Evolutionary conservation across 2,113 vertebrate species (phyloP).

Genomic region (Acanthisitta chloris): DNA sequence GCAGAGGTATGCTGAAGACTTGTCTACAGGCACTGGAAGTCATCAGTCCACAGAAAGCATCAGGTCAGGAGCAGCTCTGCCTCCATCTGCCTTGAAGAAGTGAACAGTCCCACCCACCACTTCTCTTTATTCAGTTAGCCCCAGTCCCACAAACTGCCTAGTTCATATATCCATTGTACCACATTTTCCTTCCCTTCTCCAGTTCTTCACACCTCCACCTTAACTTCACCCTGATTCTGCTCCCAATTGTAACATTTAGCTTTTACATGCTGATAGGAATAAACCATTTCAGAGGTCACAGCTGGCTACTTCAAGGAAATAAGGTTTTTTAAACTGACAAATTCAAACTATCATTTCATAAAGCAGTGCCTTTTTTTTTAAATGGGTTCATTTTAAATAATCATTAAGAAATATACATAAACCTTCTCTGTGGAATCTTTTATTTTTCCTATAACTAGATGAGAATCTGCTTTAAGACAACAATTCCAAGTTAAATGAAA

Average conservation of each 20-base stretch:
- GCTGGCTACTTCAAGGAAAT: not conserved
- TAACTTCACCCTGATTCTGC: not conserved
- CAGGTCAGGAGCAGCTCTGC: not conserved
- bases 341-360: not conserved
- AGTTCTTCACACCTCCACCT: not conserved
- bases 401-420: not conserved
- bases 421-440: not conserved
- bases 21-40: not conserved
- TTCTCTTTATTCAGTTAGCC: not conserved
- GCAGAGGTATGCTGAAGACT: not conserved
- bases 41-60: not conserved
- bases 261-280: not conserved
- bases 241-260: not conserved
- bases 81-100: accelerated
- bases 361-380: not conserved
- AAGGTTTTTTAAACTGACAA: not conserved
- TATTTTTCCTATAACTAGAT: not conserved
- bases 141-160: not conserved
- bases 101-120: not conserved
- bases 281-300: not conserved
- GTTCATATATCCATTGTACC: not conserved
- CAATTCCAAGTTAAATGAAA: not conserved
- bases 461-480: not conserved
- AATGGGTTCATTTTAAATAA: not conserved
- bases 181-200: not conserved